A percentile compares a stretch with the other conserved stretches of the same genome.
Conservation (phyloP, 2,113 vertebrate species). For the Martes martes region DNA sequence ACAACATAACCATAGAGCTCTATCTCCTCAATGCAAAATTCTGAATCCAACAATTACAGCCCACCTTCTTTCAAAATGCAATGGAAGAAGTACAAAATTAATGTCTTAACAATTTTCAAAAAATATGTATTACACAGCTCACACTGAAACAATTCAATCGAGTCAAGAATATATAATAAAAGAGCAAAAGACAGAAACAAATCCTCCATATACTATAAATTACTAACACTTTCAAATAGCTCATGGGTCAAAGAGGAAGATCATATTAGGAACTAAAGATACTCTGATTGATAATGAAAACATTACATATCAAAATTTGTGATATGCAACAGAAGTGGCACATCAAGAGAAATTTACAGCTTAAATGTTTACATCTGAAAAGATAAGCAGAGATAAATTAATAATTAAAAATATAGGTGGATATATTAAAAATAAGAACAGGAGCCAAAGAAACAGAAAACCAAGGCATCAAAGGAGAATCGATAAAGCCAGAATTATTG, state of each 20-base stretch:
- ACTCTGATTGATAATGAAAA: background rate
- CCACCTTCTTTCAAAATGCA: background rate
- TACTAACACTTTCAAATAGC: background rate
- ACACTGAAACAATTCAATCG: background rate
- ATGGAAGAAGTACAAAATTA: background rate
- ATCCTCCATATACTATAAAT: background rate
- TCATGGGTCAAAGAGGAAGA: background rate
- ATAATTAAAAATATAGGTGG: background rate
- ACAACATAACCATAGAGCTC: background rate
- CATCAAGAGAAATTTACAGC: background rate
- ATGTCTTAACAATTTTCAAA: slow-evolving; percentile 6
- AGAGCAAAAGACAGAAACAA: background rate
- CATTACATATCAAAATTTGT: background rate
- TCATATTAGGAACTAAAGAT: background rate
- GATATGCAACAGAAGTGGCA: background rate
- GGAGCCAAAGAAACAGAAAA: background rate
- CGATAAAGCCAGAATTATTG: background rate
- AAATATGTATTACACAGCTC: background rate
- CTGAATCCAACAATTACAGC: background rate
- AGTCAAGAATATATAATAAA: background rate
- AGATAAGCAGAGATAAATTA: background rate
- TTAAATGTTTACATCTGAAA: background rate
- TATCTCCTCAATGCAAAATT: background rate
- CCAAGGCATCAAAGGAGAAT: background rate
- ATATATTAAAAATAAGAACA: background rate